Percentiles rank a stretch among this genome's conserved stretches.
Evolutionary conservation across 37 sponge, comb jelly and placozoan species (phyloP).

Genomic region (Hormiphora californensis): DNA sequence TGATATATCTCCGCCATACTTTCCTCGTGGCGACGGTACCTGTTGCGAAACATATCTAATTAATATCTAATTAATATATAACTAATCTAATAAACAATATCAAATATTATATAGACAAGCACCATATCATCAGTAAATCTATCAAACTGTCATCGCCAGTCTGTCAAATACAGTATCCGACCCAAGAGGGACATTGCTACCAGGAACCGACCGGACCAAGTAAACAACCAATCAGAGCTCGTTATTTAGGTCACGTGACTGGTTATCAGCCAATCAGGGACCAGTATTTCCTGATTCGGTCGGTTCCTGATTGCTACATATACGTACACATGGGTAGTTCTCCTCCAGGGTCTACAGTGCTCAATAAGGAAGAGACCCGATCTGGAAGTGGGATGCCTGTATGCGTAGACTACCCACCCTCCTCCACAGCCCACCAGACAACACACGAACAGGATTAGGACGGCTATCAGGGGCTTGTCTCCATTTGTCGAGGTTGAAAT

Average conservation of each 20-base stretch:
- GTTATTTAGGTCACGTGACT: too few species aligned
- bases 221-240: too few species aligned
- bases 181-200: too few species aligned
- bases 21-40: slow-evolving; percentile 19
- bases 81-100: too few species aligned
- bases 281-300: too few species aligned
- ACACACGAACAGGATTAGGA: slow-evolving; percentile 6
- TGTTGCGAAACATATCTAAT: not conserved
- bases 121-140: too few species aligned
- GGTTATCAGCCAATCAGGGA: too few species aligned
- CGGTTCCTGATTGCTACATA: slow-evolving; percentile 1
- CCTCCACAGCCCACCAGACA: not conserved
- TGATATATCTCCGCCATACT: slow-evolving; percentile 20
- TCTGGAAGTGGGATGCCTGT: not conserved
- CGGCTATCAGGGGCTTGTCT: not conserved
- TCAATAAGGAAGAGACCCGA: slow-evolving; percentile 52
- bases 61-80: too few species aligned
- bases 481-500: too few species aligned
- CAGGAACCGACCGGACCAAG: not conserved
- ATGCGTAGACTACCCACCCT: slow-evolving; percentile 50
- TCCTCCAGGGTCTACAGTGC: slow-evolving; percentile 41
- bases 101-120: too few species aligned
- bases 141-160: too few species aligned
- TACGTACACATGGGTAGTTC: not conserved
- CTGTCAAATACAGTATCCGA: too few species aligned